Evolutionary conservation across 2,888 invertebrate species (phyloP).

Genomic region (Sabatieria punctata): DNA sequence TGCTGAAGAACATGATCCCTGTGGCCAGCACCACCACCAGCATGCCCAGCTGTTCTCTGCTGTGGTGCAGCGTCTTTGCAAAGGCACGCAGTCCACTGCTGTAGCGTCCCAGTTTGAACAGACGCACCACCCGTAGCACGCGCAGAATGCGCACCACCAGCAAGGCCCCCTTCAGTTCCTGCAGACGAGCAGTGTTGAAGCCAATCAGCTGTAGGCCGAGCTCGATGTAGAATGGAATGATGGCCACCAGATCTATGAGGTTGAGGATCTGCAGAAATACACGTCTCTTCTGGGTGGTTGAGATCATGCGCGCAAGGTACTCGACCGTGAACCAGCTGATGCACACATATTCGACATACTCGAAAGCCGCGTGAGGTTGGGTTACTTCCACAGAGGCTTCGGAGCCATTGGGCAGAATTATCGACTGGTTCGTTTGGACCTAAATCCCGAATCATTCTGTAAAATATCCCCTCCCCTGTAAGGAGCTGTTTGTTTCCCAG

Average conservation of each 20-base stretch:
- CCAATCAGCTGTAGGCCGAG: neutral
- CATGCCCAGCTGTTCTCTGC: neutral
- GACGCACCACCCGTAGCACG: neutral
- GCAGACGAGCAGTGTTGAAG: neutral
- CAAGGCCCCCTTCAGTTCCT: neutral
- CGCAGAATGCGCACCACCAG: neutral
- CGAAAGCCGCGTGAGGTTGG: conserved; percentile 22
- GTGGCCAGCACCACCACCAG: neutral
- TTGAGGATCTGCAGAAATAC: conserved; percentile 29
- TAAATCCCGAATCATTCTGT: no score
- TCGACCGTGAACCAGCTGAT: conserved; percentile 33
- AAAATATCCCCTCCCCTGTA: no score
- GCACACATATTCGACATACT: conserved; percentile 30
- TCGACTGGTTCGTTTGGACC: no score
- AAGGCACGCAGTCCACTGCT: neutral
- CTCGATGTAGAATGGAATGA: conserved; percentile 31
- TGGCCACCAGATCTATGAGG: conserved; percentile 32
- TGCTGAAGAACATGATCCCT: neutral
- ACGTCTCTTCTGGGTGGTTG: conserved; percentile 24
- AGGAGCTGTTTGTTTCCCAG: no score
- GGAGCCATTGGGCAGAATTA: no score
- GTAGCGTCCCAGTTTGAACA: neutral
- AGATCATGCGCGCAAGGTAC: conserved; percentile 23
- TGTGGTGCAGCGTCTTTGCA: neutral
- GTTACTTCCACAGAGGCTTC: no score